Evolutionary conservation across 2,888 invertebrate genomes (phyloP).

Genomic region (Helobdella robusta): DNA sequence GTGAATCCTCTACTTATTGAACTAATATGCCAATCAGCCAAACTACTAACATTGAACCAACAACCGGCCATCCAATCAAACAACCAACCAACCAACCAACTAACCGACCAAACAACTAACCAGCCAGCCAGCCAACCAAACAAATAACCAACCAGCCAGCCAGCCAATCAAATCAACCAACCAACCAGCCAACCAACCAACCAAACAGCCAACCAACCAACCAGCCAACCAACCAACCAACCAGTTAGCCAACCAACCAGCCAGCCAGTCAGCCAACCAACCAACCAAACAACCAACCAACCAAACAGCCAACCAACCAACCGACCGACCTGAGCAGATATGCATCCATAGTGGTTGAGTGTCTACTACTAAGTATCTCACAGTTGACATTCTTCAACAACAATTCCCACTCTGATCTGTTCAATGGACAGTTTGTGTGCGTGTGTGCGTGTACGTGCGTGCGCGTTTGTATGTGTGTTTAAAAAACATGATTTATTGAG

Average conservation of each 20-base stretch:
- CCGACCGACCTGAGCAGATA: conserved; percentile 75
- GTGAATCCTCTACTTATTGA: no score
- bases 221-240: background rate
- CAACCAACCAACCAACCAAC: no score
- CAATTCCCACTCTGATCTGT: conserved; percentile 77
- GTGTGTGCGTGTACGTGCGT: no score
- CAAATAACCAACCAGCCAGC: no score
- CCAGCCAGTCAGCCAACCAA: background rate
- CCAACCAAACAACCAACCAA: background rate
- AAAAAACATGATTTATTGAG: no score
- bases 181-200: background rate
- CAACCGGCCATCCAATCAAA: no score
- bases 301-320: background rate
- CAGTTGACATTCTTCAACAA: conserved; percentile 83
- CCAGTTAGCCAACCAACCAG: background rate
- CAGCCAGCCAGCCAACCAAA: no score
- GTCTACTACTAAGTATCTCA: conserved; percentile 83
- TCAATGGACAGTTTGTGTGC: no score
- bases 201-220: background rate
- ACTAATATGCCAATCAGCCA: no score
- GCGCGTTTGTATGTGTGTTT: no score
- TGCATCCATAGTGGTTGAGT: conserved; percentile 81
- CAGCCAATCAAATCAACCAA: background rate
- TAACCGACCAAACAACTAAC: no score
- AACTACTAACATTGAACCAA: no score